Percentiles rank a stretch among this genome's conserved stretches.
Evolutionary conservation across 1,140 invertebrate genomes (phyloP).

Genomic region (Drosophila suzukii): DNA sequence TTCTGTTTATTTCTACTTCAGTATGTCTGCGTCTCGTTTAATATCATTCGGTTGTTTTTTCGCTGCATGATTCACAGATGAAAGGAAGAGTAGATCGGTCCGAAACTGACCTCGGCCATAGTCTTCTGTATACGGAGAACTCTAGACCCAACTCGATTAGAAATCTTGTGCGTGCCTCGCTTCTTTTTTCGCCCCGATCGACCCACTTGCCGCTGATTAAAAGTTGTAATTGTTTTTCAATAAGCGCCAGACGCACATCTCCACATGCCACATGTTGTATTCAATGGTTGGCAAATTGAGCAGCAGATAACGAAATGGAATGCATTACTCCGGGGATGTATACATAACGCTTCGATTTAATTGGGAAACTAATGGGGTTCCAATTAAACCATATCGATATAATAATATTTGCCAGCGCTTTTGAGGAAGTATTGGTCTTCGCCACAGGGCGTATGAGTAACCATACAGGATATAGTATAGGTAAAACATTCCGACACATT

Average conservation of each 20-base stretch:
- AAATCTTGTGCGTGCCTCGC: slow-evolving; percentile 49
- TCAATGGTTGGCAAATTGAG: slow-evolving; percentile 40
- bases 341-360: slow-evolving; percentile 6
- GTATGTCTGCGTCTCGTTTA: slow-evolving; percentile 25
- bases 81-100: background rate
- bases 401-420: background rate
- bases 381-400: slow-evolving; percentile 5
- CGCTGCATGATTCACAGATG: slow-evolving; percentile 50
- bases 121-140: slow-evolving; percentile 17
- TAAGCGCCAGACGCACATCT: slow-evolving; percentile 29
- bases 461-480: background rate
- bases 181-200: slow-evolving; percentile 16
- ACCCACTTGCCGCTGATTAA: slow-evolving; percentile 63
- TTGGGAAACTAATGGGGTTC: slow-evolving; percentile 11
- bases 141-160: slow-evolving; percentile 47
- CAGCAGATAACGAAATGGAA: slow-evolving; percentile 44
- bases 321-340: slow-evolving; percentile 11
- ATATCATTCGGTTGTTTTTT: slow-evolving; percentile 24
- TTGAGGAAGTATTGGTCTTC: background rate
- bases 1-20: slow-evolving; percentile 36
- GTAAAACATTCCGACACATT: slow-evolving; percentile 14
- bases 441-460: slow-evolving; percentile 26
- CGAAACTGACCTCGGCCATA: slow-evolving; percentile 72
- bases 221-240: slow-evolving; percentile 66
- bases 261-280: background rate